Percentiles rank a stretch among this genome's conserved stretches.
Evolutionary conservation across 2,797 vertebrate genomes (phyloP).

Genomic region (Miichthys miiuy): DNA sequence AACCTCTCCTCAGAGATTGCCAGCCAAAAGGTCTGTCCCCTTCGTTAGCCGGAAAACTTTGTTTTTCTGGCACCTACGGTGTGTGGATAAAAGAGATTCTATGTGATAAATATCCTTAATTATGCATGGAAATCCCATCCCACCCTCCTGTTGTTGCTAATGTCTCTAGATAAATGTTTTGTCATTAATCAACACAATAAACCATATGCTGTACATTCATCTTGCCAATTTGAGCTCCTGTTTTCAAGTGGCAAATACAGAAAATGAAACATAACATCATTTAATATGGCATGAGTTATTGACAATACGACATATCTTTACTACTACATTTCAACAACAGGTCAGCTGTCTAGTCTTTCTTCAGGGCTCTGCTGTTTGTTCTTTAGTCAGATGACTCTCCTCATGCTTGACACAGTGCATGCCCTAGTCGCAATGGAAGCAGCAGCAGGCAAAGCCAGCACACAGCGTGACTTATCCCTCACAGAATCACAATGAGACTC

Average conservation of each 20-base stretch:
- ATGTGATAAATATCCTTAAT: slow-evolving; percentile 47
- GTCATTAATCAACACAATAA: slow-evolving; percentile 47
- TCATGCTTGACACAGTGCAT: slow-evolving; percentile 64
- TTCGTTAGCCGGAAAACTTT: slow-evolving; percentile 25
- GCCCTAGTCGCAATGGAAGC: slow-evolving; percentile 65
- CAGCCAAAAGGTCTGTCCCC: slow-evolving; percentile 53
- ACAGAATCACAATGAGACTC: slow-evolving; percentile 78
- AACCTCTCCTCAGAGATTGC: slow-evolving; percentile 70
- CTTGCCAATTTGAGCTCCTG: not conserved
- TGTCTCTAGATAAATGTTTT: slow-evolving; percentile 38
- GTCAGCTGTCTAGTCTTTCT: slow-evolving; percentile 66
- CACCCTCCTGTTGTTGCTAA: slow-evolving; percentile 33
- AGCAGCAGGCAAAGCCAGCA: slow-evolving; percentile 66
- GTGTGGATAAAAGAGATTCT: slow-evolving; percentile 42
- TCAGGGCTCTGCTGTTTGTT: slow-evolving; percentile 70
- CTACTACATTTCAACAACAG: slow-evolving; percentile 41
- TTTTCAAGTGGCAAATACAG: slow-evolving; percentile 17
- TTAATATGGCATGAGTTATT: slow-evolving; percentile 14
- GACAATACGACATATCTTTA: slow-evolving; percentile 48
- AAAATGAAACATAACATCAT: slow-evolving; percentile 20
- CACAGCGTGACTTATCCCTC: slow-evolving; percentile 74
- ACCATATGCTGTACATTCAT: slow-evolving; percentile 39
- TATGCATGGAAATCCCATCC: slow-evolving; percentile 39
- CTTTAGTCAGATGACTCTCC: slow-evolving; percentile 79
- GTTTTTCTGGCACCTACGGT: slow-evolving; percentile 69